Evolutionary conservation across 2,797 vertebrate species (phyloP).

Genomic region (Enteromius mattozi): DNA sequence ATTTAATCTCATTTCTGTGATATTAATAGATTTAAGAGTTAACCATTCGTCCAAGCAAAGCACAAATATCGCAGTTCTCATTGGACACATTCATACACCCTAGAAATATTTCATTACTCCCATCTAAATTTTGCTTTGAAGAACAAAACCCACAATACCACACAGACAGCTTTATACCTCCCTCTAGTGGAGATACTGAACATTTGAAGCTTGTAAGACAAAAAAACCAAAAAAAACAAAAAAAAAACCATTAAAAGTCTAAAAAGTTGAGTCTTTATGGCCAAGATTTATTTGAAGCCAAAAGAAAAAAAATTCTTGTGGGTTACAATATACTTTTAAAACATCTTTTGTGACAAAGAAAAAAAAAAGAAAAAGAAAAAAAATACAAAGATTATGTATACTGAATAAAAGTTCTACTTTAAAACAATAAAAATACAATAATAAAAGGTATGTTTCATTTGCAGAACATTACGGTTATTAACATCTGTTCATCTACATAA

Average conservation of each 20-base stretch:
- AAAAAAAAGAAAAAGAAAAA: not conserved
- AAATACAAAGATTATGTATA: not conserved
- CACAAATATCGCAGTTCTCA: not conserved
- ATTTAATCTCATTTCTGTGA: not conserved
- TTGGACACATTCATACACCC: not conserved
- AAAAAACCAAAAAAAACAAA: not conserved
- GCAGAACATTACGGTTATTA: slow-evolving; percentile 17
- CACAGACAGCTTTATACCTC: not conserved
- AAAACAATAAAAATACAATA: slow-evolving; percentile 43
- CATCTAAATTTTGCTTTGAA: not conserved
- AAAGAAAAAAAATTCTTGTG: not conserved
- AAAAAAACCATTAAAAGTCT: not conserved
- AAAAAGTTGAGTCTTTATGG: not conserved
- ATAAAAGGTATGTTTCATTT: slow-evolving; percentile 34
- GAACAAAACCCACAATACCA: not conserved
- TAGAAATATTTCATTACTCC: not conserved
- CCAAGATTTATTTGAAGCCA: slow-evolving; percentile 54
- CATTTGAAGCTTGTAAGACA: not conserved
- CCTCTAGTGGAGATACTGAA: slow-evolving; percentile 7
- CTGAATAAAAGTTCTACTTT: slow-evolving; percentile 17
- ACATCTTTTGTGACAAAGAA: slow-evolving; percentile 10
- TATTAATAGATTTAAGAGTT: not conserved
- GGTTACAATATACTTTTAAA: slow-evolving; percentile 46
- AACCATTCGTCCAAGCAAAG: not conserved
- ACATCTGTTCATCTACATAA: slow-evolving; percentile 22